Evolutionary conservation across 1,140 invertebrate genomes (phyloP).

Genomic region (Dinothrombium tinctorium): DNA sequence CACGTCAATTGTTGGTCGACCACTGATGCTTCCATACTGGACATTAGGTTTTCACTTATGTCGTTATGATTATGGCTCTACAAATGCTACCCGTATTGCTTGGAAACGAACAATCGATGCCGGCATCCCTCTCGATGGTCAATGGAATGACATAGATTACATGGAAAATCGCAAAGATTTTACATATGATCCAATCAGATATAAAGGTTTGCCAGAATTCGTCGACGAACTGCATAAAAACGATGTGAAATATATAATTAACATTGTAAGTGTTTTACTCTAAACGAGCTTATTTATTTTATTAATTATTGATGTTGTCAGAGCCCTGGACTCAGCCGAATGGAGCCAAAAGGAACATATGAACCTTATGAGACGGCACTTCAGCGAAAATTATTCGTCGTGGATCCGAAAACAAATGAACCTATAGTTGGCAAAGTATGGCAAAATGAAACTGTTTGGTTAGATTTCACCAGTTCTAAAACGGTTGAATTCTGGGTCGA

Average conservation of each 20-base stretch:
- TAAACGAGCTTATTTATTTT: background rate
- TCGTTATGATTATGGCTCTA: constrained; percentile 40
- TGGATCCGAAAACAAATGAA: background rate
- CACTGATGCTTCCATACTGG: constrained; percentile 26
- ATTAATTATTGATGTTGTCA: too few relatives aligned
- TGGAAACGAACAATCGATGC: constrained; percentile 19
- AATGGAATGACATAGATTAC: constrained; percentile 25
- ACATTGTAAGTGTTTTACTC: constrained; percentile 7
- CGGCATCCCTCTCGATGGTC: constrained; percentile 23
- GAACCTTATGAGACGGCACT: constrained; percentile 18
- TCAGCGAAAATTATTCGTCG: constrained; percentile 14
- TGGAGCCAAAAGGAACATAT: constrained; percentile 16
- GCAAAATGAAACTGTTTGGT: constrained; percentile 31
- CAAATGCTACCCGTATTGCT: constrained; percentile 33
- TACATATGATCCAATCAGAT: constrained; percentile 21
- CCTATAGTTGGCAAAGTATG: constrained; percentile 13
- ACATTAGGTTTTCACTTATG: constrained; percentile 25
- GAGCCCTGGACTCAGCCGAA: constrained; percentile 15
- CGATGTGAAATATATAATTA: constrained; percentile 20
- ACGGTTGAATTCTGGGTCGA: constrained; percentile 43
- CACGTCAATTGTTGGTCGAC: constrained; percentile 18
- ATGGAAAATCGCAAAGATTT: constrained; percentile 22
- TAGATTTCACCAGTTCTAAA: constrained; percentile 60
- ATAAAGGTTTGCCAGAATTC: constrained; percentile 20
- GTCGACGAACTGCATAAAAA: constrained; percentile 20